A percentile compares a stretch with the other conserved stretches of the same genome.
phyloP scores from a whole-genome alignment of 2,888 invertebrate species.

The Nesidiocoris tenuis region DNA sequence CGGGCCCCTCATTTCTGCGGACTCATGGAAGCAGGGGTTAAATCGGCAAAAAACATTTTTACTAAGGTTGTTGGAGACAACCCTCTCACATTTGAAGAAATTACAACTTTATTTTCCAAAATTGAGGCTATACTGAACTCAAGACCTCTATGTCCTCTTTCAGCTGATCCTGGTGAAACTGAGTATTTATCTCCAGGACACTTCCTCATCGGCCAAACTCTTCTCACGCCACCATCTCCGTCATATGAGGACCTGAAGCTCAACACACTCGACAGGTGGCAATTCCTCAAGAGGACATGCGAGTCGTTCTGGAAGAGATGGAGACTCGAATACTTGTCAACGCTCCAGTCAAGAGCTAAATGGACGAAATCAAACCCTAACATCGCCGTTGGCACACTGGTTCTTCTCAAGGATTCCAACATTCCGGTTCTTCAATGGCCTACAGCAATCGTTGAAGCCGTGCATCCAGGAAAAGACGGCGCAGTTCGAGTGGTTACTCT shows the following conservation, averaged over 20 bases:
- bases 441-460: background rate
- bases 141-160: slow-evolving; percentile 51
- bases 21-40: slow-evolving; percentile 16
- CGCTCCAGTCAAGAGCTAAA: slow-evolving; percentile 51
- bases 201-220: slow-evolving; percentile 51
- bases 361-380: slow-evolving; percentile 48
- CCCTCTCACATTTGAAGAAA: slow-evolving; percentile 51
- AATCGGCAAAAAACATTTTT: slow-evolving; percentile 51
- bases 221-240: slow-evolving; percentile 49
- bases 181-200: slow-evolving; percentile 52
- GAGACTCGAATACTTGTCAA: slow-evolving; percentile 51
- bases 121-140: slow-evolving; percentile 52
- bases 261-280: slow-evolving; percentile 50
- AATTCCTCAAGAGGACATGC: slow-evolving; percentile 50
- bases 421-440: slow-evolving; percentile 2
- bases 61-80: slow-evolving; percentile 47
- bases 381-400: slow-evolving; percentile 49
- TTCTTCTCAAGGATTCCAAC: slow-evolving; percentile 49
- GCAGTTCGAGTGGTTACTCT: background rate
- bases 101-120: slow-evolving; percentile 50
- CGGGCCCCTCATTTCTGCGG: slow-evolving; percentile 14
- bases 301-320: slow-evolving; percentile 51
- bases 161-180: slow-evolving; percentile 48
- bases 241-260: slow-evolving; percentile 43
- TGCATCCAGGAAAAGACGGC: slow-evolving; percentile 11